A percentile compares a stretch with the other conserved stretches of the same genome.
Conservation (phyloP, 2,888 invertebrate genomes). For the Athrips mouffetella region DNA sequence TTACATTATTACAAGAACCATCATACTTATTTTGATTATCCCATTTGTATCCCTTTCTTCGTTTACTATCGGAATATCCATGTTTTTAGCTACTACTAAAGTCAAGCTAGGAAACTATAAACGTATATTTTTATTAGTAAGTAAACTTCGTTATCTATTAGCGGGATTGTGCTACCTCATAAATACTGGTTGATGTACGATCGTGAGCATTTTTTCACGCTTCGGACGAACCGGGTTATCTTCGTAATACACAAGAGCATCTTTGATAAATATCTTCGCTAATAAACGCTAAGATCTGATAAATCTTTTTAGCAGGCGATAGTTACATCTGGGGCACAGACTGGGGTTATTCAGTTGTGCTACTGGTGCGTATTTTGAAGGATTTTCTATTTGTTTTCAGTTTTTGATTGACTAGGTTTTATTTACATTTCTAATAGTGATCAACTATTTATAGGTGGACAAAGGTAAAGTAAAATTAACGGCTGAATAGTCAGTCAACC, state of each 20-base stretch:
- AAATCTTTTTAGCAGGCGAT: constrained; percentile 58
- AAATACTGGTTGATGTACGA: constrained; percentile 42
- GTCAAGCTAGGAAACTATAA: too few relatives aligned
- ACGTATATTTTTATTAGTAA: too few relatives aligned
- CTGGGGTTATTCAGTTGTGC: constrained; percentile 13
- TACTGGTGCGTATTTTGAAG: neutral
- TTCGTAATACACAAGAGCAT: constrained; percentile 64
- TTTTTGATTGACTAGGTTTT: too few relatives aligned
- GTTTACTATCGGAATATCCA: too few relatives aligned
- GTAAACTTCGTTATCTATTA: constrained; percentile 44
- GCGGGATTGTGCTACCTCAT: constrained; percentile 36
- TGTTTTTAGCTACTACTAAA: too few relatives aligned
- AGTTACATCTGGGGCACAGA: constrained; percentile 25
- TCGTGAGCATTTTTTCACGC: constrained; percentile 39
- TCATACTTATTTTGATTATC: too few relatives aligned
- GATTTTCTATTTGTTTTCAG: too few relatives aligned
- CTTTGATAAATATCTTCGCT: constrained; percentile 69
- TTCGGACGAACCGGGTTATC: constrained; percentile 41
- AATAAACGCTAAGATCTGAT: constrained; percentile 68
- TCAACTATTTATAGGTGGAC: neutral
- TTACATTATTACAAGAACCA: too few relatives aligned
- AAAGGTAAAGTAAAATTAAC: too few relatives aligned
- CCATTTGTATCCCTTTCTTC: too few relatives aligned
- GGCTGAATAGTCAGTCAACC: too few relatives aligned
- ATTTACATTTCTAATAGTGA: too few relatives aligned